Conservation (phyloP, 2,113 vertebrate genomes). For the Melozone crissalis region DNA sequence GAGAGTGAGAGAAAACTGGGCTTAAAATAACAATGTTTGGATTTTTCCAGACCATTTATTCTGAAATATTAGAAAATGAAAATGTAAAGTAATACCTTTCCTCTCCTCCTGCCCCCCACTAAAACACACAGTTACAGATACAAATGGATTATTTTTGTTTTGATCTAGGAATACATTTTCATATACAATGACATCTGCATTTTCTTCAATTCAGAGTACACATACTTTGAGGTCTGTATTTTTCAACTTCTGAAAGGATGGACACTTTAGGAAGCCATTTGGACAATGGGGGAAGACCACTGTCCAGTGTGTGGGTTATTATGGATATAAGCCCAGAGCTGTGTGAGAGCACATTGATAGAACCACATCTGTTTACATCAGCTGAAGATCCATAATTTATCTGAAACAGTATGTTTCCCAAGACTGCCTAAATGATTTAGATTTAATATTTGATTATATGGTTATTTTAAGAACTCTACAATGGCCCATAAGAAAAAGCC, state of each 20-base stretch:
- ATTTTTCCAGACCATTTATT: constrained; percentile 25
- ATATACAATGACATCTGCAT: background rate
- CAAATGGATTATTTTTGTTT: background rate
- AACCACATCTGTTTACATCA: background rate
- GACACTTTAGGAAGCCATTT: background rate
- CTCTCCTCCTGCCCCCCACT: background rate
- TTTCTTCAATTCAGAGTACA: background rate
- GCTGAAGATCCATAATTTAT: background rate
- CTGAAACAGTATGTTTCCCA: background rate
- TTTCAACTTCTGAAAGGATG: background rate
- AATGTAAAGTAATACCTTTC: background rate
- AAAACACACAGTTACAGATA: background rate
- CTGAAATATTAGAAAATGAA: constrained; percentile 4
- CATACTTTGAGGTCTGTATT: background rate
- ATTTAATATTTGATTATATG: background rate
- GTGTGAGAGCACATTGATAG: background rate
- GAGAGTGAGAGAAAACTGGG: background rate
- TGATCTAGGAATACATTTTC: background rate
- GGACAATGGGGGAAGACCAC: background rate
- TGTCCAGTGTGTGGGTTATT: background rate
- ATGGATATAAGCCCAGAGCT: background rate
- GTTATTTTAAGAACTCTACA: background rate
- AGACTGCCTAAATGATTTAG: background rate
- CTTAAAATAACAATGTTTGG: background rate
- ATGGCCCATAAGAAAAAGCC: background rate